These are phyloP conservation scores for Pogonognathellus flavescens DNA, from an alignment of 1,140 invertebrate species.

Conservation along the genomic window DNA sequence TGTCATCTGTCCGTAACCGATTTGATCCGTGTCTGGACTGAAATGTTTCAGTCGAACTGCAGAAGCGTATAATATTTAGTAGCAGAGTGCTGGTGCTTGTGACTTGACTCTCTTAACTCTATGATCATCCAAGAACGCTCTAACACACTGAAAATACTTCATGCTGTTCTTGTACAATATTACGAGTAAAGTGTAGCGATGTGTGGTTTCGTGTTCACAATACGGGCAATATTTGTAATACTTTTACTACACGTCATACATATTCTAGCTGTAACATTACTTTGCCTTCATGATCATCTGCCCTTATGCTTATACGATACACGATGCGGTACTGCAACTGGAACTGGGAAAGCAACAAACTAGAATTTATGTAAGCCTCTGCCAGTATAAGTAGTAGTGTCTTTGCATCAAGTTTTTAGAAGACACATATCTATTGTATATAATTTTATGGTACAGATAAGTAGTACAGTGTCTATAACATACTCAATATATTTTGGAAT, in stretches of 20 bases:
- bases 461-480: no score
- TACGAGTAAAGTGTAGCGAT: not conserved
- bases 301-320: not conserved
- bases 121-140: not conserved
- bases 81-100: constrained; percentile 15
- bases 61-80: constrained; percentile 35
- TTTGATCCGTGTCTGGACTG: constrained; percentile 47
- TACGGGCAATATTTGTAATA: not conserved
- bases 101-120: not conserved
- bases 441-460: no score
- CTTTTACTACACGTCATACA: not conserved
- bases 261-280: no score
- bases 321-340: constrained; percentile 15
- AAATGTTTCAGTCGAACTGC: constrained; percentile 38
- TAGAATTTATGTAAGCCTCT: no score
- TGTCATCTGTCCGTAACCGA: constrained; percentile 43
- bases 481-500: not conserved
- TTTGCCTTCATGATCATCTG: no score
- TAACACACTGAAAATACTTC: not conserved
- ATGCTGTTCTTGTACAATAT: not conserved
- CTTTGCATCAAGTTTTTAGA: no score
- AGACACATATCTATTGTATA: no score
- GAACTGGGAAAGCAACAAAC: no score
- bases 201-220: not conserved
- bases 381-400: no score